phyloP scores from a whole-genome alignment of 2,888 invertebrate species.

The Sphaerophoria rueppellii region DNA sequence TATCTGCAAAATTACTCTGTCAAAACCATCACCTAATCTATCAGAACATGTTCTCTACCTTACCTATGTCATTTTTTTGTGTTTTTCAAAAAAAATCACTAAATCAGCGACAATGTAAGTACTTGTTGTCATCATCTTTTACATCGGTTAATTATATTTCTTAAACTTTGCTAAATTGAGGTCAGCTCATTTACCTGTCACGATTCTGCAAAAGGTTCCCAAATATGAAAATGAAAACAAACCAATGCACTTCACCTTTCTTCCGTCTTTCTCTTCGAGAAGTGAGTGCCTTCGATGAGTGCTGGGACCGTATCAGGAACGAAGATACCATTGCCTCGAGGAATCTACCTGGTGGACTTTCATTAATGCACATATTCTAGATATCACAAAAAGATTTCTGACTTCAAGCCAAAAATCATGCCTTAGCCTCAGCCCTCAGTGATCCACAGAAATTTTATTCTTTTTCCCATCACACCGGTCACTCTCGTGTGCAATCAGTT shows the following conservation, averaged over 20 bases:
- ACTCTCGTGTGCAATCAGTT: constrained; percentile 68
- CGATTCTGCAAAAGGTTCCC: constrained; percentile 36
- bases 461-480: constrained; percentile 25
- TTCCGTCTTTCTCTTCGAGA: constrained; percentile 23
- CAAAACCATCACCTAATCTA: neutral
- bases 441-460: neutral
- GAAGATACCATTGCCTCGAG: constrained; percentile 17
- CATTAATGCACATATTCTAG: constrained; percentile 59
- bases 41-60: no score
- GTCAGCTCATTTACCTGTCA: constrained; percentile 68
- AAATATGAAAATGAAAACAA: constrained; percentile 35
- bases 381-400: constrained; percentile 48
- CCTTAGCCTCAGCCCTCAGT: constrained; percentile 16
- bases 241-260: constrained; percentile 35
- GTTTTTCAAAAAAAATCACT: neutral
- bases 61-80: neutral
- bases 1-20: no score
- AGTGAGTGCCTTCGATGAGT: neutral
- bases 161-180: constrained; percentile 58
- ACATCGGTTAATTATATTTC: constrained; percentile 63
- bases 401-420: constrained; percentile 28
- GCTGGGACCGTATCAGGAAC: neutral
- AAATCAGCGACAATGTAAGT: constrained; percentile 41
- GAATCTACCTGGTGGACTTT: constrained; percentile 53
- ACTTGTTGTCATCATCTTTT: constrained; percentile 66